These are phyloP conservation scores for Catocala nupta DNA, from an alignment of 2,888 invertebrate species.

Conservation along the genomic window DNA sequence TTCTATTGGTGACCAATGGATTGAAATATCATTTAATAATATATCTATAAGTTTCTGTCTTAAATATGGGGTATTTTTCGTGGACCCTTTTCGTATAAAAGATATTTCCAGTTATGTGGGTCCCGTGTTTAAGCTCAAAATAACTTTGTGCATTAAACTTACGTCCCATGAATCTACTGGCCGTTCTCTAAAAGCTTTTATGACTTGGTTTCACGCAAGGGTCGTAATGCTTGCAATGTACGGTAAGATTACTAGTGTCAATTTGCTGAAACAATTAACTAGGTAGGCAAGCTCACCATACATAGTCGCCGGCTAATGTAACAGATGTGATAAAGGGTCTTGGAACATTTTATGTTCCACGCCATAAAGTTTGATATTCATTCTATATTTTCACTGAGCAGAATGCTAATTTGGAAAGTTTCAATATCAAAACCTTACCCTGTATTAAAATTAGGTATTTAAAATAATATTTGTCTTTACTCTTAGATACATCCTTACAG, in stretches of 20 bases:
- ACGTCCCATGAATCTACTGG: constrained; percentile 8
- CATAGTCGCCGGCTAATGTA: constrained; percentile 5
- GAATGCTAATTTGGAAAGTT: too few species aligned
- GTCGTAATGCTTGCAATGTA: constrained; percentile 30
- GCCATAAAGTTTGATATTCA: constrained; percentile 14
- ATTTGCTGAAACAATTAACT: constrained; percentile 33
- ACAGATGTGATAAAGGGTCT: background rate
- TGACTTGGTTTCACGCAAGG: constrained; percentile 32
- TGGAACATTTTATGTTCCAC: background rate
- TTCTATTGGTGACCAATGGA: constrained; percentile 47
- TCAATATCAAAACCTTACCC: too few species aligned
- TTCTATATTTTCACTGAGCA: too few species aligned
- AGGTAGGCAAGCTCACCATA: constrained; percentile 8
- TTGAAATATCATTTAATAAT: constrained; percentile 48
- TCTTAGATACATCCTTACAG: too few species aligned
- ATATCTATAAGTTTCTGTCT: constrained; percentile 36
- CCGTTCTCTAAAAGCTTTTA: constrained; percentile 35
- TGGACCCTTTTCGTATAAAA: constrained; percentile 26
- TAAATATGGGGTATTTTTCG: constrained; percentile 31
- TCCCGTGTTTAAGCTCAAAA: constrained; percentile 33
- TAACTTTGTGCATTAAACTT: constrained; percentile 34
- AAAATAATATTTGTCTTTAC: too few species aligned
- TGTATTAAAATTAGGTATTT: too few species aligned
- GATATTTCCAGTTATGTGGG: constrained; percentile 35
- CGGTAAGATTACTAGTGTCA: constrained; percentile 28